These are phyloP conservation scores for Smithornis capensis DNA, from an alignment of 2,113 vertebrate species.

Conservation along the genomic window DNA sequence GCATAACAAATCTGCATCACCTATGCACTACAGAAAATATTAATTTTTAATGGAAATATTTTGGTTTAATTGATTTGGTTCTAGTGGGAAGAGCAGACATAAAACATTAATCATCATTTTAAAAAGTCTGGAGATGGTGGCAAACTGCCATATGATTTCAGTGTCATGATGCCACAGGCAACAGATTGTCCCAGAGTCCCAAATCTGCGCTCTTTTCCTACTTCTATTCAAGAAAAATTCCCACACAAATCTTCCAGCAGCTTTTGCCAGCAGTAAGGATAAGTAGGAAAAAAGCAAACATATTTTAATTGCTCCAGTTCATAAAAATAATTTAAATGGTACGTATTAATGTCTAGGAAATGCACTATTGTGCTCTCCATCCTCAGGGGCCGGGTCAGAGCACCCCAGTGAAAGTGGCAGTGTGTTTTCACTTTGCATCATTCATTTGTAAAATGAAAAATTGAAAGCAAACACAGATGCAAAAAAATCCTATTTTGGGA, in stretches of 20 bases:
- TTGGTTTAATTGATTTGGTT: not conserved
- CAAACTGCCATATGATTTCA: not conserved
- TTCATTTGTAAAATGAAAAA: not conserved
- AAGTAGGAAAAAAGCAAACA: not conserved
- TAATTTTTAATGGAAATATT: not conserved
- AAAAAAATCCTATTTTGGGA: conserved; percentile 31
- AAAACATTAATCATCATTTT: not conserved
- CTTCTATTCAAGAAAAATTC: not conserved
- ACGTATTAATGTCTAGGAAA: not conserved
- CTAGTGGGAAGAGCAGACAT: not conserved
- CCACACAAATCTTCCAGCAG: not conserved
- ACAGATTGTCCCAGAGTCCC: not conserved
- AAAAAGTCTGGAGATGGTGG: not conserved
- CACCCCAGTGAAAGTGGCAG: not conserved
- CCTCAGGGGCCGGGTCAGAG: not conserved
- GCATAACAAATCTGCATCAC: not conserved
- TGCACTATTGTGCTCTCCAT: not conserved
- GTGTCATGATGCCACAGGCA: not conserved
- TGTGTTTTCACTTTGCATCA: not conserved
- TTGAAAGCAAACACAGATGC: not conserved
- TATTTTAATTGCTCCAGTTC: not conserved
- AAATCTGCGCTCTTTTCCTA: not conserved
- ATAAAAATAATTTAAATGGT: not conserved
- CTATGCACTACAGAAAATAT: not conserved
- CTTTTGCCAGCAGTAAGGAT: not conserved